phyloP scores from a whole-genome alignment of 2,888 invertebrate species.

The Xestia c-nigrum region DNA sequence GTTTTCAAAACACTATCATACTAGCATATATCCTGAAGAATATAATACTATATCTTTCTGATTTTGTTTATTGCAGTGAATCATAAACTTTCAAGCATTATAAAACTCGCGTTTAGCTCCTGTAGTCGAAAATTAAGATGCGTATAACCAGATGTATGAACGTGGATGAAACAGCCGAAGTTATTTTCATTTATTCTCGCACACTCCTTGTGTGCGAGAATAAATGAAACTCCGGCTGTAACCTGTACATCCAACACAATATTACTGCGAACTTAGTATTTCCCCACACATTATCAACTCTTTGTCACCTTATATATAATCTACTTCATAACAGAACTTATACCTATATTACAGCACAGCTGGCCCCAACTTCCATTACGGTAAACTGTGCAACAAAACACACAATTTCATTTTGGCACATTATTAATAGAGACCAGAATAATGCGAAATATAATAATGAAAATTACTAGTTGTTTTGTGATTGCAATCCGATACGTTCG shows the following conservation, averaged over 20 bases:
- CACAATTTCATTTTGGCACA: conserved; percentile 35
- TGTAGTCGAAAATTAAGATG: not conserved
- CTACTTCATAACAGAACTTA: not conserved
- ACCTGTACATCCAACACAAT: no score
- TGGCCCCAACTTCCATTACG: conserved; percentile 11
- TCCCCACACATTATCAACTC: not conserved
- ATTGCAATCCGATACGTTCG: conserved; percentile 75
- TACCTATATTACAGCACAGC: conserved; percentile 3
- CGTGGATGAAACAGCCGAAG: not conserved
- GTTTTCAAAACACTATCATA: no score
- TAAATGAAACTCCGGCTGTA: no score
- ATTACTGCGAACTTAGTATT: not conserved
- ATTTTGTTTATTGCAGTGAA: no score
- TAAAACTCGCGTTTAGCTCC: no score
- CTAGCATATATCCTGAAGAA: no score
- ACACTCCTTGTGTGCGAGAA: not conserved
- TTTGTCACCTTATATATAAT: not conserved
- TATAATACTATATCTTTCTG: no score
- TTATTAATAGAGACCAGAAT: conserved; percentile 61
- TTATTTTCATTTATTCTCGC: no score
- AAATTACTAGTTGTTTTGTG: conserved; percentile 72
- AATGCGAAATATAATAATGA: conserved; percentile 70
- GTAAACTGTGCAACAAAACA: conserved; percentile 15
- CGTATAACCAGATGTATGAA: not conserved
- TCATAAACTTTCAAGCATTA: no score